Evolutionary conservation across 2,888 invertebrate species (phyloP).

Genomic region (Tenthredo notha): DNA sequence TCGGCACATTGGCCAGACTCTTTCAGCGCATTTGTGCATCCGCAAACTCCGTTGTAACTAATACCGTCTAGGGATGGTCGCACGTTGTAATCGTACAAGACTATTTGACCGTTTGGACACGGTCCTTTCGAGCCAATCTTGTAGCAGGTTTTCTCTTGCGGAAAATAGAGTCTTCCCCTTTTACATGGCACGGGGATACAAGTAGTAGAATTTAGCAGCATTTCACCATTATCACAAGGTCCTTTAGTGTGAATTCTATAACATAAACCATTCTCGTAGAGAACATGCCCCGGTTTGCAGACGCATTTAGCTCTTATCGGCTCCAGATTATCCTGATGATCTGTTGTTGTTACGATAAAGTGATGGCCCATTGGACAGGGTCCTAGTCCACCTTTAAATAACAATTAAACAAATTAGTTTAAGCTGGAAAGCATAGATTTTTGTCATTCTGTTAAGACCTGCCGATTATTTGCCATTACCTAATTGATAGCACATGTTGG

Average conservation of each 20-base stretch:
- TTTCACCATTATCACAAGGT: slow-evolving; percentile 86
- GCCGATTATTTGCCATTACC: slow-evolving; percentile 78
- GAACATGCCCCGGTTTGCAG: slow-evolving; percentile 86
- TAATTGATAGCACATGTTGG: slow-evolving; percentile 87
- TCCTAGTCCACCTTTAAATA: slow-evolving; percentile 84
- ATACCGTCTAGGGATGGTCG: slow-evolving; percentile 89
- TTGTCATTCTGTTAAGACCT: not conserved
- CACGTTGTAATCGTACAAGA: slow-evolving; percentile 90
- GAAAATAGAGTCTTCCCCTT: slow-evolving; percentile 88
- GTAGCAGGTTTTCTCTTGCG: slow-evolving; percentile 87
- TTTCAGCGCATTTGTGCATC: slow-evolving; percentile 81
- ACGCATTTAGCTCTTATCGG: slow-evolving; percentile 81
- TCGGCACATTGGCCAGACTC: slow-evolving; percentile 70
- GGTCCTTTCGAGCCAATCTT: slow-evolving; percentile 89
- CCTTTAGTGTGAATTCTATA: slow-evolving; percentile 90
- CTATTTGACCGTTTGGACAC: slow-evolving; percentile 86
- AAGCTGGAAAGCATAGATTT: not conserved
- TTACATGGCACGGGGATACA: slow-evolving; percentile 88
- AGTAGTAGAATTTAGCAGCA: slow-evolving; percentile 85
- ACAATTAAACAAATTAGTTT: not conserved
- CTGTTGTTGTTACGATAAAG: slow-evolving; percentile 81
- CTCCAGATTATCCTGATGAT: slow-evolving; percentile 45
- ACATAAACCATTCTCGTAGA: slow-evolving; percentile 84
- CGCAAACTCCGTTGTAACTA: slow-evolving; percentile 91
- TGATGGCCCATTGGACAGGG: slow-evolving; percentile 89